A percentile compares a stretch with the other conserved stretches of the same genome.
Evolutionary conservation across 2,113 vertebrate genomes (phyloP).

Genomic region (Cyprinodon brontotheroides): DNA sequence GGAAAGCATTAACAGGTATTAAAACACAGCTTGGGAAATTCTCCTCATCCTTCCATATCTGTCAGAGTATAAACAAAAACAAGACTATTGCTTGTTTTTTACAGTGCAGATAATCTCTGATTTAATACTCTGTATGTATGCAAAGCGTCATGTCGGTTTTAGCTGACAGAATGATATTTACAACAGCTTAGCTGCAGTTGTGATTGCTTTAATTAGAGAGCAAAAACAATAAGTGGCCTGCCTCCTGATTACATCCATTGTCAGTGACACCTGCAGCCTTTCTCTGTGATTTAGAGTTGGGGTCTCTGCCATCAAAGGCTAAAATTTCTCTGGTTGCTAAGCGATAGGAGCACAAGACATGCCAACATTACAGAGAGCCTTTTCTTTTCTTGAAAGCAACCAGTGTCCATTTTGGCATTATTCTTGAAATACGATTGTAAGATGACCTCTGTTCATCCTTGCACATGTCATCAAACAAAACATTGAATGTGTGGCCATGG

Average conservation of each 20-base stretch:
- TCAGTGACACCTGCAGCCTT: constrained; percentile 51
- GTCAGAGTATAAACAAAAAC: constrained; percentile 5
- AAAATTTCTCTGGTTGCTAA: constrained; percentile 62
- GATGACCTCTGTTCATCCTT: constrained; percentile 50
- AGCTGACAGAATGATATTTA: constrained; percentile 53
- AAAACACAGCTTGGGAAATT: constrained; percentile 41
- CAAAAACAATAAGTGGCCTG: constrained; percentile 49
- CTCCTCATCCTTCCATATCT: constrained; percentile 12
- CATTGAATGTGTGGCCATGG: constrained; percentile 56
- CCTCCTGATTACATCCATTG: constrained; percentile 51
- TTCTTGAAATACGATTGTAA: constrained; percentile 41
- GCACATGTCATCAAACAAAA: constrained; percentile 36
- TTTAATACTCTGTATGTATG: constrained; percentile 15
- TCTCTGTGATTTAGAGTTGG: constrained; percentile 33
- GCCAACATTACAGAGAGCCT: constrained; percentile 48
- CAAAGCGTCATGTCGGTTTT: constrained; percentile 25
- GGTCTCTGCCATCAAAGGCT: constrained; percentile 26
- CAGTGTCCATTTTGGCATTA: constrained; percentile 36
- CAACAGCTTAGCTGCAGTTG: constrained; percentile 36
- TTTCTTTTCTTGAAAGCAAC: constrained; percentile 48
- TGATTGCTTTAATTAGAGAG: constrained; percentile 44
- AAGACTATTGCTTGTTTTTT: neutral
- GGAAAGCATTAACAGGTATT: constrained; percentile 64
- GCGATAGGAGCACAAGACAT: constrained; percentile 51
- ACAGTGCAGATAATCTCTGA: neutral